These are phyloP conservation scores for Drosophila leontia DNA, from an alignment of 1,140 invertebrate species.

Conservation along the genomic window DNA sequence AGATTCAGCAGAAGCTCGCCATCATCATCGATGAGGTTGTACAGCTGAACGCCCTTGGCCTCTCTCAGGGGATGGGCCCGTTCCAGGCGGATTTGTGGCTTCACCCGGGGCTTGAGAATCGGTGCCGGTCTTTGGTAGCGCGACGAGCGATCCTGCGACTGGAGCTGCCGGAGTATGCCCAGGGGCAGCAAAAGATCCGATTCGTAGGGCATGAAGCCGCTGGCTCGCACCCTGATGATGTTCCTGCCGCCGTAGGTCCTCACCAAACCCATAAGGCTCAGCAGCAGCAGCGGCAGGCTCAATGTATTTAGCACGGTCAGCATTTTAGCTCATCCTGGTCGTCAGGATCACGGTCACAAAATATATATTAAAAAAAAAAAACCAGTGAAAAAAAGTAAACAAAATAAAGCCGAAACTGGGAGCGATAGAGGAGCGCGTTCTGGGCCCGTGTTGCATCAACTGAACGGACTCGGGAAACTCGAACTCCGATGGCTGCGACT, in stretches of 20 bases:
- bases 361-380: not conserved
- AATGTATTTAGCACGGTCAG: not conserved
- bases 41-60: constrained; percentile 58
- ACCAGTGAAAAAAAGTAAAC: constrained; percentile 20
- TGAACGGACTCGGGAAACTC: constrained; percentile 48
- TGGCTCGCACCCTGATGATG: constrained; percentile 71
- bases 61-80: constrained; percentile 25
- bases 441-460: constrained; percentile 74
- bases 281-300: not conserved
- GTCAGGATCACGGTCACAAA: constrained; percentile 7
- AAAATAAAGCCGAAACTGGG: not conserved
- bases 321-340: constrained; percentile 31
- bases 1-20: constrained; percentile 68
- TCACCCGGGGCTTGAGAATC: constrained; percentile 19
- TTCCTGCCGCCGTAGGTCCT: constrained; percentile 30
- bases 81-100: constrained; percentile 65
- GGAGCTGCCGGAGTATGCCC: constrained; percentile 60
- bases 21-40: constrained; percentile 75
- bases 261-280: constrained; percentile 11
- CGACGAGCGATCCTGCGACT: constrained; percentile 61
- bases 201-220: constrained; percentile 69
- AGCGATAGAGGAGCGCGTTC: constrained; percentile 54
- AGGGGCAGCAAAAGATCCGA: constrained; percentile 67
- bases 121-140: constrained; percentile 19
- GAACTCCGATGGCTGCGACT: not conserved